Evolutionary conservation across 1,140 invertebrate species (phyloP).

Genomic region (Chrysoperla carnea): DNA sequence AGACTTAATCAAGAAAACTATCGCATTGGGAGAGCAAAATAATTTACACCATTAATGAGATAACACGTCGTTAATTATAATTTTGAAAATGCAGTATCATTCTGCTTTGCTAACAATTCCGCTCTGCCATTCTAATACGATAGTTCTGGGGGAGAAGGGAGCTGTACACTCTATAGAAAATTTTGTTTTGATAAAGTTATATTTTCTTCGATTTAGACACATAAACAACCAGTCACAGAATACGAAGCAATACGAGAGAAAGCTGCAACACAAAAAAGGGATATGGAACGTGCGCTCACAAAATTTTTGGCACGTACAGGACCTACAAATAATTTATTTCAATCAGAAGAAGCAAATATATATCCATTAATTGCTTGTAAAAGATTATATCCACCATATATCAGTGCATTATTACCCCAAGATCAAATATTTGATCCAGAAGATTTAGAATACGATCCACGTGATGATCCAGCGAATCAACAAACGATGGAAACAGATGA

Average conservation of each 20-base stretch:
- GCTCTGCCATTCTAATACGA: no score
- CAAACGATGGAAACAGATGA: conserved; percentile 31
- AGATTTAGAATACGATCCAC: conserved; percentile 67
- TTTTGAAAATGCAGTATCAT: no score
- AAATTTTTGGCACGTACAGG: conserved; percentile 90
- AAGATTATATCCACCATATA: conserved; percentile 61
- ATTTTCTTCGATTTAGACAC: conserved; percentile 44
- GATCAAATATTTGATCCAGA: conserved; percentile 92
- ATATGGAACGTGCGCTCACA: conserved; percentile 84
- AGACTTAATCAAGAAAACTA: no score
- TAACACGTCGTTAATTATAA: no score
- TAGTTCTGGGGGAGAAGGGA: no score
- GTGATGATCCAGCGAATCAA: conserved; percentile 32
- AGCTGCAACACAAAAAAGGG: conserved; percentile 80
- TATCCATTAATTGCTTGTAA: conserved; percentile 82
- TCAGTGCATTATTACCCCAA: conserved; percentile 71
- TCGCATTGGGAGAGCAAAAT: no score
- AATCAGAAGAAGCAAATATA: conserved; percentile 68
- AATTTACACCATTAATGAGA: no score
- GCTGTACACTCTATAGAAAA: no score
- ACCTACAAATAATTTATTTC: conserved; percentile 77
- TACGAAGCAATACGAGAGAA: conserved; percentile 93
- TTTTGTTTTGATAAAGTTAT: no score
- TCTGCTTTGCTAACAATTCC: no score
- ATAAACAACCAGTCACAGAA: conserved; percentile 91